Percentiles rank a stretch among this genome's conserved stretches.
These are phyloP conservation scores for Philypnodon macrostomus DNA, from an alignment of 2,797 vertebrate species.

Conservation along the genomic window DNA sequence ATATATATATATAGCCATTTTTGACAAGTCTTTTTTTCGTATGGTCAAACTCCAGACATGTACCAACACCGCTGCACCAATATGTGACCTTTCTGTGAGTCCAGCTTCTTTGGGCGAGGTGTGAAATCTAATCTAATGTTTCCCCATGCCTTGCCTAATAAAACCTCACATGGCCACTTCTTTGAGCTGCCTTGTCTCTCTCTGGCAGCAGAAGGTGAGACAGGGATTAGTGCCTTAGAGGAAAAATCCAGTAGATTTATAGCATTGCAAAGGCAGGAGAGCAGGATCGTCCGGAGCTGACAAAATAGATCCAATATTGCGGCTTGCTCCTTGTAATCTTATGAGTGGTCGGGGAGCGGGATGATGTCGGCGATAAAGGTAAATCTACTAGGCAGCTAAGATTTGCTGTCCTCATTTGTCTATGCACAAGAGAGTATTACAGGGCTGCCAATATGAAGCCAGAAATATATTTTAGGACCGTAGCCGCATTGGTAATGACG, in stretches of 20 bases:
- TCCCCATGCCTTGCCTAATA: no score
- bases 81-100: no score
- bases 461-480: no score
- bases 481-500: slow-evolving; percentile 52
- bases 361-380: slow-evolving; percentile 59
- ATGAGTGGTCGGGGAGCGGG: slow-evolving; percentile 61
- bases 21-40: no score
- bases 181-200: no score
- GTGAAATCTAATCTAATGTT: no score
- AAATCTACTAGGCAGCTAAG: slow-evolving; percentile 69
- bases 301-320: slow-evolving; percentile 67
- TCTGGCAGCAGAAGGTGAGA: neutral
- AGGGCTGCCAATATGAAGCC: slow-evolving; percentile 19
- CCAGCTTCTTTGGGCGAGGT: no score
- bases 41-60: no score
- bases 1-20: no score
- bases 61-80: no score
- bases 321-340: slow-evolving; percentile 62
- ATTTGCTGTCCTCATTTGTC: slow-evolving; percentile 71
- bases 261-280: slow-evolving; percentile 37
- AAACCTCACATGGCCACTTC: no score
- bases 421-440: slow-evolving; percentile 50
- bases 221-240: slow-evolving; percentile 33
- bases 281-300: no score
- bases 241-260: slow-evolving; percentile 49